Conservation (phyloP, 2,797 vertebrate genomes). For the Geotrypetes seraphini region DNA sequence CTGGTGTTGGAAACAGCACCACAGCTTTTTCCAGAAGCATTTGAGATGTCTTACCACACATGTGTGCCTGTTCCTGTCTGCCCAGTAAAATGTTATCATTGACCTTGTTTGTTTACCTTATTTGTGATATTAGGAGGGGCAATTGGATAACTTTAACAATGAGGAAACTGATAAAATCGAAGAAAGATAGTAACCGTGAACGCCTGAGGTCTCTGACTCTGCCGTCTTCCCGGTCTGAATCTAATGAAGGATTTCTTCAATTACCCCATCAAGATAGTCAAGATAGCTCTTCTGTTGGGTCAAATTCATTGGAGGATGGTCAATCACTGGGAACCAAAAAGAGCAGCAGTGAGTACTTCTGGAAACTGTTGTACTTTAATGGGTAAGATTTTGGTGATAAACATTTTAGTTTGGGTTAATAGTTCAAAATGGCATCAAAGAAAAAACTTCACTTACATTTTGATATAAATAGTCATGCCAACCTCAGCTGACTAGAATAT, state of each 20-base stretch:
- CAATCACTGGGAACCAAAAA: conserved; percentile 75
- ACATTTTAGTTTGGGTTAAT: not conserved
- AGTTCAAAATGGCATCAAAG: too few species aligned
- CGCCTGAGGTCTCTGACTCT: conserved; percentile 82
- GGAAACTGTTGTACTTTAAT: not conserved
- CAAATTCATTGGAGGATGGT: conserved; percentile 91
- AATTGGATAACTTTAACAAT: conserved; percentile 98
- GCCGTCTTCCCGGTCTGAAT: conserved; percentile 85
- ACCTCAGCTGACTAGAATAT: conserved; percentile 3
- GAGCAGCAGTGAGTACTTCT: conserved; percentile 81
- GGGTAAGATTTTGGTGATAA: not conserved
- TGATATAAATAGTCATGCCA: not conserved
- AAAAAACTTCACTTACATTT: too few species aligned
- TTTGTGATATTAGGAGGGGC: conserved; percentile 65
- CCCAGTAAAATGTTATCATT: too few species aligned
- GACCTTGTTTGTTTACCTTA: too few species aligned
- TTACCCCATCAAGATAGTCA: conserved; percentile 81
- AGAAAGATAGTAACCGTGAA: conserved; percentile 76
- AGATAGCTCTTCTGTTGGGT: conserved; percentile 93
- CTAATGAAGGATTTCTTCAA: conserved; percentile 77
- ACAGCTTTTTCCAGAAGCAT: too few species aligned
- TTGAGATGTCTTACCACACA: too few species aligned
- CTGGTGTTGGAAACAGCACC: too few species aligned
- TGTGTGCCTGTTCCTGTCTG: too few species aligned
- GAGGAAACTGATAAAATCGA: conserved; percentile 93